Percentiles rank a stretch among this genome's conserved stretches.
These are phyloP conservation scores for Callaeas wilsoni DNA, from an alignment of 2,113 vertebrate species.

Conservation along the genomic window DNA sequence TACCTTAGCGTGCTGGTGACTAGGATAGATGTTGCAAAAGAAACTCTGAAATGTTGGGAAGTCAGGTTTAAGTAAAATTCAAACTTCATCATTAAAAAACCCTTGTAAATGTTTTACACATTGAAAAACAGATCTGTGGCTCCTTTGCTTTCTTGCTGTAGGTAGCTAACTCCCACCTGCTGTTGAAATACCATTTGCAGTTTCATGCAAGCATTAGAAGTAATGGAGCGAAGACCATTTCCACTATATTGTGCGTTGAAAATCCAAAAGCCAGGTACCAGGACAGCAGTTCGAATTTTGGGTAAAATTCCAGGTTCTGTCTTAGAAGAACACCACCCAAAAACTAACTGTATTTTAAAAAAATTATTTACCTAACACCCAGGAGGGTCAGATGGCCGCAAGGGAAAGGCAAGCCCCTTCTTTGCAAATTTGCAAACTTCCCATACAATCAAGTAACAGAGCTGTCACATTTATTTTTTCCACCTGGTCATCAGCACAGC, in stretches of 20 bases:
- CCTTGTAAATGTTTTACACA: not conserved
- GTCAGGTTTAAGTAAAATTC: slow-evolving; percentile 18
- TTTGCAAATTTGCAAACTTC: slow-evolving; percentile 7
- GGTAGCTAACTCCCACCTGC: slow-evolving; percentile 27
- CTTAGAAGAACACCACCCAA: slow-evolving; percentile 14
- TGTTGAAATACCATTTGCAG: slow-evolving; percentile 53
- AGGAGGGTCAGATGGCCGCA: not conserved
- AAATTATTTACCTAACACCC: not conserved
- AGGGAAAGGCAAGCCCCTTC: slow-evolving; percentile 30
- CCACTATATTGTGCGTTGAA: not conserved
- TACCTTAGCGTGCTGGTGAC: not conserved
- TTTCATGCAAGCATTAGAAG: slow-evolving; percentile 53
- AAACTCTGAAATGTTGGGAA: not conserved
- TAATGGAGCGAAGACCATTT: slow-evolving; percentile 47
- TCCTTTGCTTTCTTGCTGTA: slow-evolving; percentile 20
- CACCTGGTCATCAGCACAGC: slow-evolving; percentile 8
- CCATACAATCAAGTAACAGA: slow-evolving; percentile 17
- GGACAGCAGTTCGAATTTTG: slow-evolving; percentile 34
- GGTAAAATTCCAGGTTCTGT: slow-evolving; percentile 24
- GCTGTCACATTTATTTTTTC: slow-evolving; percentile 51
- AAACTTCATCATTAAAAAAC: not conserved
- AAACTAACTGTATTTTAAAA: slow-evolving; percentile 22
- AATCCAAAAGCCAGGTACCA: slow-evolving; percentile 31
- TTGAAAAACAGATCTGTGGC: not conserved
- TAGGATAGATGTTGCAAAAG: not conserved